Evolutionary conservation across 2,113 vertebrate species (phyloP), one percentile per base, ranked within the genome.

Genomic region (Ivindomyrus marchei): DNA sequence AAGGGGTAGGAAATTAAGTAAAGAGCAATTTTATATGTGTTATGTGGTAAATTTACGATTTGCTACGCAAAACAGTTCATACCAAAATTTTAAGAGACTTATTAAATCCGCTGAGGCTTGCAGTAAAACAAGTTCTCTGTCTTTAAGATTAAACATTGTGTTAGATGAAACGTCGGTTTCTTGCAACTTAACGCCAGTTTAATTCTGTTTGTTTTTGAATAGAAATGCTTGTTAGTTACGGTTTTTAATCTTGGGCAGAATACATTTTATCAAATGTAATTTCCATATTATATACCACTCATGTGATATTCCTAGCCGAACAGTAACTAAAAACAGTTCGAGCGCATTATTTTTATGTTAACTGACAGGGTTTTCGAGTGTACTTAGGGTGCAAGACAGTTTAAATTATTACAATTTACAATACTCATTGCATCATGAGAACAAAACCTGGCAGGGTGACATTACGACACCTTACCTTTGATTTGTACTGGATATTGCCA

Each of bases 381-480:
- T 77, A 77, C 15, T 42, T 19, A 42, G 36, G 31, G 36, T 27
- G 62, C 27, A 36, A 77, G 11, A 39, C 11, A 5, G 3, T 39
- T 3, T 77, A 17, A 36, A 77, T 39, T 15, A 36, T 36, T 36
- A 36, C 9, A 74, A 36, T 36, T 52, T 74, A 36, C 31, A 39
- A 39, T 77, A 77, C n/a, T 19, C 17, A 19, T 17, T 17, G 36
- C 19, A 46, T 85, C 83, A 85, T 3, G 17, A 13, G 85, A 86
- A 86, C 45, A 27, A 21, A 86, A 50, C 45, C 31, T 53, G 45
- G 19, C 42, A 46, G 19, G 21, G 45, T 46, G 83, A 21, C 24
- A 46, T n/a, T 52, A 15, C 56, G 36, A 36, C 53, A 77, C 31
- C 89, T 90, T 90, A 90, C 89, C 89, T 90, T 42, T 50, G 89